Evolutionary conservation across 1,140 invertebrate species (phyloP).

Genomic region (Bombus vancouverensis): DNA sequence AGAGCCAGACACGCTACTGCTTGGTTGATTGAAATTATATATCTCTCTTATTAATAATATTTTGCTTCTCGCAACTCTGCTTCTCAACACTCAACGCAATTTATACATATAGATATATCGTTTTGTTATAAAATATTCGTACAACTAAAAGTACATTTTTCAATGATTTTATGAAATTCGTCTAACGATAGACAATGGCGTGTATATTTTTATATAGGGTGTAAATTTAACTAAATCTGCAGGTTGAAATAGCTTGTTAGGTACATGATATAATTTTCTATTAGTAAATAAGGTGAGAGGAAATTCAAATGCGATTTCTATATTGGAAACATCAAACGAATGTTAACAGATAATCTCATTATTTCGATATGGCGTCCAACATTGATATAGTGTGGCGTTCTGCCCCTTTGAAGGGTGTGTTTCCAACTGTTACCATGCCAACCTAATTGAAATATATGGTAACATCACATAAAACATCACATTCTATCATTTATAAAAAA

Average conservation of each 20-base stretch:
- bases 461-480: background rate
- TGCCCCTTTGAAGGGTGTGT: background rate
- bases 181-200: no score
- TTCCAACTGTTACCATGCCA: slow-evolving; percentile 23
- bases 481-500: background rate
- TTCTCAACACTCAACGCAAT: no score
- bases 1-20: background rate
- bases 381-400: background rate
- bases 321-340: background rate
- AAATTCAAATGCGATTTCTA: background rate
- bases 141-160: background rate
- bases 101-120: background rate
- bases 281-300: background rate
- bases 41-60: no score
- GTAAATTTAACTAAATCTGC: background rate
- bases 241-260: background rate
- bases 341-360: background rate
- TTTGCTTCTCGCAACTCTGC: no score
- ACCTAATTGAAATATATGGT: slow-evolving; percentile 4
- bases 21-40: no score
- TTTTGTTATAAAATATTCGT: background rate
- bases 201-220: background rate
- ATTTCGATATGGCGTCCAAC: slow-evolving; percentile 21
- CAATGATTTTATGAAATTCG: background rate
- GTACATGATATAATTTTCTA: background rate